phyloP scores from a whole-genome alignment of 2,797 vertebrate species.

The Enteromius argenteus region DNA sequence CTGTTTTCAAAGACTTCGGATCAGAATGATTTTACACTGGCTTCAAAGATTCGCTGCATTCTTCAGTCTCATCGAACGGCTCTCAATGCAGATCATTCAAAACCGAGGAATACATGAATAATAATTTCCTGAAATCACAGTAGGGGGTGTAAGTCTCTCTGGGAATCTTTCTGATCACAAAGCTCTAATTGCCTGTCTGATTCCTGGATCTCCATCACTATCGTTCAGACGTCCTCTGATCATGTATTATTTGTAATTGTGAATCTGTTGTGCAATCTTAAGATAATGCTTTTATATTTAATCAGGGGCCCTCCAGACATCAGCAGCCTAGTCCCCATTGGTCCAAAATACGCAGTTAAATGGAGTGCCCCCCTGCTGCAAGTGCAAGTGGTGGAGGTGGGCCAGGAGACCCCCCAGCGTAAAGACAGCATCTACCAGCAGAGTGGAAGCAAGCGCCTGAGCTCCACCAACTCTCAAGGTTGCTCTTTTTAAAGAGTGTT shows the following conservation, averaged over 20 bases:
- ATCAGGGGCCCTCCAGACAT: slow-evolving; percentile 86
- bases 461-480: slow-evolving; percentile 66
- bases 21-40: slow-evolving; percentile 47
- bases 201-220: slow-evolving; percentile 55
- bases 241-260: slow-evolving; percentile 16
- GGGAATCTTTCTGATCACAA: slow-evolving; percentile 55
- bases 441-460: slow-evolving; percentile 69
- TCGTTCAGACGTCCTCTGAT: slow-evolving; percentile 44
- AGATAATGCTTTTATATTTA: slow-evolving; percentile 49
- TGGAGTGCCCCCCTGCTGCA: slow-evolving; percentile 87
- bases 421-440: slow-evolving; percentile 77
- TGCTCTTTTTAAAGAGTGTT: slow-evolving; percentile 30
- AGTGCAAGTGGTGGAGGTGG: slow-evolving; percentile 91
- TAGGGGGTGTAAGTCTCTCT: slow-evolving; percentile 41
- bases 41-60: slow-evolving; percentile 32
- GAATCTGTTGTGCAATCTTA: not conserved
- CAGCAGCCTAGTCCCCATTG: slow-evolving; percentile 87
- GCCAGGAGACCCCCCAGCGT: slow-evolving; percentile 81
- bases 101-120: slow-evolving; percentile 56
- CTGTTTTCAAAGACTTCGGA: slow-evolving; percentile 46
- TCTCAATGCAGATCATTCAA: slow-evolving; percentile 51
- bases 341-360: slow-evolving; percentile 89
- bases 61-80: slow-evolving; percentile 34
- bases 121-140: slow-evolving; percentile 53
- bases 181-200: slow-evolving; percentile 50